These are phyloP conservation scores for Formica exsecta DNA, from an alignment of 1,140 invertebrate species.

Conservation along the genomic window DNA sequence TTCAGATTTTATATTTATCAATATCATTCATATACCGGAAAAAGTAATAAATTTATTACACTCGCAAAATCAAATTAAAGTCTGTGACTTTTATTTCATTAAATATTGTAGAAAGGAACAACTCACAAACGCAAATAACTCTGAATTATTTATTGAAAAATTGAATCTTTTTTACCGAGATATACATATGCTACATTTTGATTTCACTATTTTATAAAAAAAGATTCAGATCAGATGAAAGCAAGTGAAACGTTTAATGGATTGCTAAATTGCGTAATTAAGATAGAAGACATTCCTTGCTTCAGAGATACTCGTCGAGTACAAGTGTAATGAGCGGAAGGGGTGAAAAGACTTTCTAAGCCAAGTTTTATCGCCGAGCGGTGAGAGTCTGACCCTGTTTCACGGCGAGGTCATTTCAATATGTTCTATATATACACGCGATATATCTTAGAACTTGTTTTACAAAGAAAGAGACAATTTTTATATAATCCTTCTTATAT, in stretches of 20 bases:
- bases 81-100: neutral
- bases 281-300: slow-evolving; percentile 56
- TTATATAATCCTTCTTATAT: neutral
- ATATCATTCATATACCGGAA: no score
- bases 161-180: neutral
- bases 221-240: slow-evolving; percentile 16
- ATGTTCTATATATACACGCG: slow-evolving; percentile 37
- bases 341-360: slow-evolving; percentile 76
- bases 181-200: neutral
- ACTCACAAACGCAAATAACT: neutral
- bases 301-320: slow-evolving; percentile 31
- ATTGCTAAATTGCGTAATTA: slow-evolving; percentile 52
- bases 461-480: neutral
- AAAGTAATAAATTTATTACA: neutral
- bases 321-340: slow-evolving; percentile 63
- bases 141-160: neutral
- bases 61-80: neutral
- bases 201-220: neutral
- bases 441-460: neutral
- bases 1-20: no score
- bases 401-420: slow-evolving; percentile 60
- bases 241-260: neutral
- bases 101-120: neutral
- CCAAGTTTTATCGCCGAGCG: slow-evolving; percentile 71
- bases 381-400: slow-evolving; percentile 75